Conservation (phyloP, 1,140 invertebrate species). For the Holcopasites calliopsidis region DNA sequence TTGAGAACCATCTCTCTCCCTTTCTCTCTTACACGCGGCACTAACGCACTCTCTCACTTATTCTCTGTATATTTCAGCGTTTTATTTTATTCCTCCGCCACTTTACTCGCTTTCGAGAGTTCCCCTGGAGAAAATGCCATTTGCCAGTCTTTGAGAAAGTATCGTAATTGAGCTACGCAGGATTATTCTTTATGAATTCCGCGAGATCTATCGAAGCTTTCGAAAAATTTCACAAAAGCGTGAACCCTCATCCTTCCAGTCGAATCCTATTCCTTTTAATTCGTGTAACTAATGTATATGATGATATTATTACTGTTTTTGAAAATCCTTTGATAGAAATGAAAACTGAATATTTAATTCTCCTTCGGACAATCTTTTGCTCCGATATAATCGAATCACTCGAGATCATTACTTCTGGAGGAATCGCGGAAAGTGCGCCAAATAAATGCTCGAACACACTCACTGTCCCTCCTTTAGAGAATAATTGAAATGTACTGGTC, state of each 20-base stretch:
- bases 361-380: too few species aligned
- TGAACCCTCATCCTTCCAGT: too few species aligned
- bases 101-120: conserved; percentile 4
- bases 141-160: conserved; percentile 70
- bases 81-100: neutral
- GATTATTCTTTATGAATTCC: neutral
- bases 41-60: conserved; percentile 5
- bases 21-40: conserved; percentile 30
- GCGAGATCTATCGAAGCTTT: conserved; percentile 22
- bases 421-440: too few species aligned
- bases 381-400: too few species aligned
- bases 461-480: conserved; percentile 68
- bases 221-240: conserved; percentile 49
- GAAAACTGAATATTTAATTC: too few species aligned
- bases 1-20: conserved; percentile 52
- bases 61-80: conserved; percentile 1
- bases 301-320: too few species aligned
- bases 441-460: conserved; percentile 46
- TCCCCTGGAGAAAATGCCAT: conserved; percentile 66
- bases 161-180: conserved; percentile 24
- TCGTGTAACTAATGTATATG: too few species aligned
- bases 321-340: too few species aligned
- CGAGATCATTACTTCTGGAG: too few species aligned
- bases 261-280: too few species aligned
- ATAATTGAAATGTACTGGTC: conserved; percentile 68